Conservation (phyloP, 2,797 vertebrate species). For the Poecilia wingei region DNA sequence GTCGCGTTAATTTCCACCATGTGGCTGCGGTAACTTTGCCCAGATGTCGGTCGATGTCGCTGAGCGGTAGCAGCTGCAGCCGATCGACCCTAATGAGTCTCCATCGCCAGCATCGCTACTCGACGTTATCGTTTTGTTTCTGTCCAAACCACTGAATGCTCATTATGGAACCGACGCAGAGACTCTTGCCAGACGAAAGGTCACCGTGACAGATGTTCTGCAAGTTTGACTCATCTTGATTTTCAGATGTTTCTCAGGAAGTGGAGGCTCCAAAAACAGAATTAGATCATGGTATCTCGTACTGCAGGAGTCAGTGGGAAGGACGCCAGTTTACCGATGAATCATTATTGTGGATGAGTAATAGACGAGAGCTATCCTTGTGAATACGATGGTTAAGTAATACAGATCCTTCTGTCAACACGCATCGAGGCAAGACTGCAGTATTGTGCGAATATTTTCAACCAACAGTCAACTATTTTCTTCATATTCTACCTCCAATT, state of each 20-base stretch:
- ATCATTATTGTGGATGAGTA: conserved; percentile 44
- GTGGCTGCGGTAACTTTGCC: conserved; percentile 72
- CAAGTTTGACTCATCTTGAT: conserved; percentile 46
- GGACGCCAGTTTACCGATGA: conserved; percentile 41
- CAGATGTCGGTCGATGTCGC: conserved; percentile 67
- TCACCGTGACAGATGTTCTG: conserved; percentile 36
- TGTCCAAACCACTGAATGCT: conserved; percentile 56
- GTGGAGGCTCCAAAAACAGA: neutral
- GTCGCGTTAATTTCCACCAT: conserved; percentile 65
- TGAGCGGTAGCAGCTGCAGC: conserved; percentile 77
- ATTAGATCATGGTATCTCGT: conserved; percentile 35
- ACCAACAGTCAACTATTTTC: neutral
- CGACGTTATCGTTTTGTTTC: conserved; percentile 48
- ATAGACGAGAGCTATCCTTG: conserved; percentile 15
- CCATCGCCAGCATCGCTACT: conserved; percentile 55
- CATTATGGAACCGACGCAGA: conserved; percentile 32
- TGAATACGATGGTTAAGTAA: neutral
- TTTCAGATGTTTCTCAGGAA: conserved; percentile 14
- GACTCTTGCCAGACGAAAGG: conserved; percentile 26
- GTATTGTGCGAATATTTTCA: neutral
- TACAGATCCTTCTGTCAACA: neutral
- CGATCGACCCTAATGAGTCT: conserved; percentile 65
- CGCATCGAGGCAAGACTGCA: neutral
- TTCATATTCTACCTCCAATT: neutral
- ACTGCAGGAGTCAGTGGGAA: conserved; percentile 26